phyloP scores from a whole-genome alignment of 2,797 vertebrate species.

The Novumbra hubbsi region DNA sequence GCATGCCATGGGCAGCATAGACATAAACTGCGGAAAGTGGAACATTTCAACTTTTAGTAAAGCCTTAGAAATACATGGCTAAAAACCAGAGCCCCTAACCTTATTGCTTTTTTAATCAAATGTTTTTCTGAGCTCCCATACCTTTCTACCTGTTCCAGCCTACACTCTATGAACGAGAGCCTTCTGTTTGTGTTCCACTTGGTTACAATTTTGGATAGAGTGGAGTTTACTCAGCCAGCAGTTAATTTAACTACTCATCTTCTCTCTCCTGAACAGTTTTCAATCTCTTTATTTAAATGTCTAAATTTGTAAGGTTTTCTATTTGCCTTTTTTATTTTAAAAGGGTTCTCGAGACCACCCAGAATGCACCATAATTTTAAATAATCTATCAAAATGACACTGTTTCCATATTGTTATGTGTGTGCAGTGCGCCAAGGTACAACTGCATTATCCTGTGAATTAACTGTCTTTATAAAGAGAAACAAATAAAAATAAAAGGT shows the following conservation, averaged over 20 bases:
- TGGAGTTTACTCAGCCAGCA: conserved; percentile 57
- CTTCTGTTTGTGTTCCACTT: conserved; percentile 27
- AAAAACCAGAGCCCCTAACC: conserved; percentile 39
- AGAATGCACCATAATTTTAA: conserved; percentile 39
- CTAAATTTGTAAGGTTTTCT: conserved; percentile 27
- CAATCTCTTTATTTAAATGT: neutral
- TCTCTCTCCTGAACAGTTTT: conserved; percentile 31
- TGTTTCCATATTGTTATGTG: conserved; percentile 44
- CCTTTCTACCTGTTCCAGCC: conserved; percentile 22
- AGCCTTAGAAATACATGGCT: conserved; percentile 60
- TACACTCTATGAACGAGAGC: conserved; percentile 10
- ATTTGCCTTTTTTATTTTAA: conserved; percentile 37
- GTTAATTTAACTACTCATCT: conserved; percentile 23
- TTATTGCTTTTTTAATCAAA: conserved; percentile 45
- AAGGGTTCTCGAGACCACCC: conserved; percentile 26
- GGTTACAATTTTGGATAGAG: conserved; percentile 38
- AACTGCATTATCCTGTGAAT: conserved; percentile 62
- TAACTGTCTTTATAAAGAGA: conserved; percentile 38
- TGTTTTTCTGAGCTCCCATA: conserved; percentile 38
- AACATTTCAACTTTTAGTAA: conserved; percentile 51
- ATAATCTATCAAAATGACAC: conserved; percentile 54
- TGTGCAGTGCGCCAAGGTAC: conserved; percentile 68
- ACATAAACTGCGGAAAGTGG: conserved; percentile 36
- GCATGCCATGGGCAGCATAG: conserved; percentile 59
- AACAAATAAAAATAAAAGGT: conserved; percentile 45